Evolutionary conservation across 2,113 vertebrate species (phyloP), one percentile per base, ranked within the genome.

Genomic region (Lucifuga dentata): DNA sequence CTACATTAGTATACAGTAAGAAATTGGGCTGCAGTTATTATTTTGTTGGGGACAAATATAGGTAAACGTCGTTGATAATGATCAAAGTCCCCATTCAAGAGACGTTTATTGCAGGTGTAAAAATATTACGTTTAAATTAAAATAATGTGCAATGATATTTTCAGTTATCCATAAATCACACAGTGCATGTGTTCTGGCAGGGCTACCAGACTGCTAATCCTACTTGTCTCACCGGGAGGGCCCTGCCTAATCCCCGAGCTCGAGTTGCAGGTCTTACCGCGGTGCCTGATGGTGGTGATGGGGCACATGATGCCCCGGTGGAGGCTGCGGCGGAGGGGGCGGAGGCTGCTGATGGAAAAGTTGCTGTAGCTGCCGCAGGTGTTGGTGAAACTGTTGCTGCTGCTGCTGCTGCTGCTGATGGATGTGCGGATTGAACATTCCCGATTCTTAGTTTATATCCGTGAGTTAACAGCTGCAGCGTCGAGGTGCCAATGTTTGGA

Each of bases 341-440:
- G 82, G 89, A 6, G 86, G 90, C 74, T 91, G 95, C 2, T 95
- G 93, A 6, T 95, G 93, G 68, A 93, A 89, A 81, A 95, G 95
- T 73, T 95, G 95, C 10, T 95, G 94, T 15, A 95, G 92, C 81
- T 95, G 96, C 60, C 95, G 95, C 67, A 95, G 92, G 52, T 95
- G 95, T 51, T 96, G 94, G 46, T 97, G 93, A 60, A 96, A 94
- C 81, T 95, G 94, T 56, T 95, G 94, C 81, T 96, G 95, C 39
- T 84, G 81, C 26, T 91, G 91, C 7, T 90, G 91, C 20, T 92
- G 91, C 5, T 92, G 91, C 13, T 92, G 92, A 19, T 92, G 92
- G 39, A 93, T 94, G 87, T 95, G 96, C 53, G 95, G 95, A 83
- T 92, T 95, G 88, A 96, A 98, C 97, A 98, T 98, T 55, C 83